Percentiles rank a stretch among this genome's conserved stretches.
These are phyloP conservation scores for Dysdera silvatica DNA, from an alignment of 1,140 invertebrate species.

Conservation along the genomic window DNA sequence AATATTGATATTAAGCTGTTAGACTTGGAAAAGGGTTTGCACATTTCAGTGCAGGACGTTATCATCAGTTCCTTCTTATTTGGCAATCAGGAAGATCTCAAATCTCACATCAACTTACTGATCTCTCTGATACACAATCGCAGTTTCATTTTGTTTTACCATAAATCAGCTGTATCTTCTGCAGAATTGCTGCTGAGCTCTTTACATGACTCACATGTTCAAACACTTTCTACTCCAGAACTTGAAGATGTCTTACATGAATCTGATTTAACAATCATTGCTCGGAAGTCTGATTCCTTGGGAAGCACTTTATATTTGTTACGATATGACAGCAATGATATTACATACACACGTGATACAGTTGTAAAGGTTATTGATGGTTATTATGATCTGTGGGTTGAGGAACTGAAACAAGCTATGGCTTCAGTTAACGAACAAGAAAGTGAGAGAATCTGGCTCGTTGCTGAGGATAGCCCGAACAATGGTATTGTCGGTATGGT, in stretches of 20 bases:
- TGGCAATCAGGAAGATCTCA: not conserved
- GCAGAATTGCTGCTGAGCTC: not conserved
- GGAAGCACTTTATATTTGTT: conserved; percentile 1
- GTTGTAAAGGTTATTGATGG: conserved; percentile 31
- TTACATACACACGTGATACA: no score
- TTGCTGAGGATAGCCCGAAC: conserved; percentile 40
- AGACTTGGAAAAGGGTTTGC: no score
- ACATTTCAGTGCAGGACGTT: no score
- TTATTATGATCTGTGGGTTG: conserved; percentile 28
- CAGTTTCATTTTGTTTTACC: conserved; percentile 11
- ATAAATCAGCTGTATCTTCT: not conserved
- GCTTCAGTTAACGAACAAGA: conserved; percentile 17
- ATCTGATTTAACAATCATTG: not conserved
- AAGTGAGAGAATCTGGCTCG: conserved; percentile 31
- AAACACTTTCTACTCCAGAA: not conserved
- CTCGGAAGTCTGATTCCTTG: conserved; percentile 5
- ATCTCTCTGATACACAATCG: not conserved
- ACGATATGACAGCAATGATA: conserved; percentile 72
- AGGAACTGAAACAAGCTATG: conserved; percentile 30
- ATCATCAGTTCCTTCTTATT: conserved; percentile 2
- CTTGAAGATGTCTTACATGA: not conserved
- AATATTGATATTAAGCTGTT: no score
- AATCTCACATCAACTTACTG: not conserved
- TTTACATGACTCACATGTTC: not conserved
- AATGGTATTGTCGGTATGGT: conserved; percentile 73